Evolutionary conservation across 2,888 invertebrate species (phyloP), one percentile per base, ranked within the genome.

Genomic region (Branchellion lobata): DNA sequence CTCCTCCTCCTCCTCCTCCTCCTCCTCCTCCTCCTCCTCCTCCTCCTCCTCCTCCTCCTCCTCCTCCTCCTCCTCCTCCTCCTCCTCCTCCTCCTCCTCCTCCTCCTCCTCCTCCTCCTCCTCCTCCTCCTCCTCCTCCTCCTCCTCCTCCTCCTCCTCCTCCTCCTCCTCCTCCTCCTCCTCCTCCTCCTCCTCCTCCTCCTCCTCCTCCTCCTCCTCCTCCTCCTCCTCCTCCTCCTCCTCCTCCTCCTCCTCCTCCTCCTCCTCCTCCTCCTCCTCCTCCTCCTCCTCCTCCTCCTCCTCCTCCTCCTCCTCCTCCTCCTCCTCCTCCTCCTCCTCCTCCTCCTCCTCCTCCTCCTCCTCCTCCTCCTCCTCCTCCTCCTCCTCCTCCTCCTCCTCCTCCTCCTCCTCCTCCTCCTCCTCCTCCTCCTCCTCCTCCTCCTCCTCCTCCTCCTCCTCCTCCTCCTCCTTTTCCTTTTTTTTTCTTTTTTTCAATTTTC

Each of bases 21-120:
- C 71, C n/a, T 71, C 71, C n/a, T 71, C 31, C n/a, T 71, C 71
- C 27, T 71, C 71, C 27, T 71, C 71, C n/a, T 71, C 71, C n/a
- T 71, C 71, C n/a, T 71, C 31, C n/a, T 71, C 71, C 27, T 71
- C 71, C 27, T 71, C 71, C n/a, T 71, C 71, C n/a, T 71, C 71
- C n/a, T 71, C 31, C n/a, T 71, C 71, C 27, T 71, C 71, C 27
- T 71, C 71, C n/a, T 71, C 71, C 27, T 71, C 71, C n/a, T 71
- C 31, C n/a, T 71, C 71, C 27, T 71, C 71, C 27, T 71, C 71
- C n/a, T 71, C 71, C n/a, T 71, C 71, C n/a, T 71, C 31, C n/a
- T 71, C 71, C 27, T 71, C 71, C 27, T 71, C 71, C n/a, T 71
- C 3, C n/a, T 71, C 31, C n/a, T 71, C 71, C 27, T 71, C 71